These are phyloP conservation scores for Lepidochrysops patricia DNA, from an alignment of 2,888 invertebrate genomes.

Conservation along the genomic window DNA sequence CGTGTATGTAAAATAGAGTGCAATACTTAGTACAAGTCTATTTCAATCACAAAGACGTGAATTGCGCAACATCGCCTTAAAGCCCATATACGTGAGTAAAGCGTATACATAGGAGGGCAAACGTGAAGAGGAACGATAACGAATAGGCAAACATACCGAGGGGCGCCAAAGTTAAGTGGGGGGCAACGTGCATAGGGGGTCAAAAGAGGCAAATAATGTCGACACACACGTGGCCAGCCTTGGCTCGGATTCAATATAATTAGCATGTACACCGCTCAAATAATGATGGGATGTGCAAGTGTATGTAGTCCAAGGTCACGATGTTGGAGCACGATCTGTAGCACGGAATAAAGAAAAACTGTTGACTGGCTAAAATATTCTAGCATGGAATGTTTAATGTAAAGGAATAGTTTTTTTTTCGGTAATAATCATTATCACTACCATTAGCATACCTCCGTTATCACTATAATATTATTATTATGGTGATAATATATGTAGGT, in stretches of 20 bases:
- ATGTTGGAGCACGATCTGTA: not conserved
- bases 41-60: not conserved
- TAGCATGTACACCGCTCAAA: slow-evolving; percentile 18
- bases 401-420: too few relatives aligned
- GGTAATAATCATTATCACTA: too few relatives aligned
- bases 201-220: slow-evolving; percentile 18
- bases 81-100: not conserved
- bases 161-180: too few relatives aligned
- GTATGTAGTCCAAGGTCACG: not conserved
- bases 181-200: not conserved
- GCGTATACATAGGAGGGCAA: too few relatives aligned
- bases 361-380: too few relatives aligned
- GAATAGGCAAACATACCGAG: too few relatives aligned
- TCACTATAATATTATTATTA: too few relatives aligned
- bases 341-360: not conserved
- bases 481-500: too few relatives aligned
- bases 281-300: slow-evolving; percentile 15
- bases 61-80: not conserved
- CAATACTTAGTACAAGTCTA: not conserved
- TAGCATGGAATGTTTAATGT: too few relatives aligned
- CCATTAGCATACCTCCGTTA: too few relatives aligned
- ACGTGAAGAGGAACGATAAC: too few relatives aligned
- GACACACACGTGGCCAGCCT: slow-evolving; percentile 30
- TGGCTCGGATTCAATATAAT: slow-evolving; percentile 27
- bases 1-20: too few relatives aligned